Conservation (phyloP, 1,140 invertebrate species). For the Nylanderia fulva region DNA sequence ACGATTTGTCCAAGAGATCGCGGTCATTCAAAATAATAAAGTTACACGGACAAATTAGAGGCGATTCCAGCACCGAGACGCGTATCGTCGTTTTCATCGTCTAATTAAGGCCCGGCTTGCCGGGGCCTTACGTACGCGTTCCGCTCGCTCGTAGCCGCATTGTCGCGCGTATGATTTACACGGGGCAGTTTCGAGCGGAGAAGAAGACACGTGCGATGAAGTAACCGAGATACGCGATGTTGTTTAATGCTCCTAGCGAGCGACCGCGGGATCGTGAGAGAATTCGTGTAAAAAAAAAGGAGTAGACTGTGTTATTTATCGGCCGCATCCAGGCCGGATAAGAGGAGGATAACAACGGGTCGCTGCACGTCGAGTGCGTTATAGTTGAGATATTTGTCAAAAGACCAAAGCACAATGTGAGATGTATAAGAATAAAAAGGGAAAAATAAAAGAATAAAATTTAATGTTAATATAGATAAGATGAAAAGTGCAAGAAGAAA, state of each 20-base stretch:
- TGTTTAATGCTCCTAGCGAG: slow-evolving; percentile 48
- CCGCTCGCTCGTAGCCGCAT: slow-evolving; percentile 39
- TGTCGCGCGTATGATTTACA: slow-evolving; percentile 62
- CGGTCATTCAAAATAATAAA: neutral
- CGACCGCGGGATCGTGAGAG: slow-evolving; percentile 63
- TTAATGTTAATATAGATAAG: neutral
- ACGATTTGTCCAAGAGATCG: neutral
- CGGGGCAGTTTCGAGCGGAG: slow-evolving; percentile 47
- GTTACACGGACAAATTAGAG: neutral
- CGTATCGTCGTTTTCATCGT: slow-evolving; percentile 52
- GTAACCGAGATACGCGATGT: slow-evolving; percentile 62
- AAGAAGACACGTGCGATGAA: slow-evolving; percentile 60
- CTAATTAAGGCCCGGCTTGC: slow-evolving; percentile 58
- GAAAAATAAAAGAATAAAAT: neutral
- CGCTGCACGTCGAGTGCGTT: slow-evolving; percentile 11
- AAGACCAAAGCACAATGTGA: neutral
- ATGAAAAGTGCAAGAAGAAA: neutral
- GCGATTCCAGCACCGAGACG: slow-evolving; percentile 4
- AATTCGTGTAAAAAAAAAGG: slow-evolving; percentile 62
- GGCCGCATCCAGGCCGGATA: slow-evolving; percentile 19
- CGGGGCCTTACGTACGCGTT: slow-evolving; percentile 10
- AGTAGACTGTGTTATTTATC: slow-evolving; percentile 35
- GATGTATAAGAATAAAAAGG: neutral
- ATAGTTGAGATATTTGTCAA: slow-evolving; percentile 30
- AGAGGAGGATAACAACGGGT: slow-evolving; percentile 16